Percentiles rank a stretch among this genome's conserved stretches.
These are phyloP conservation scores for Meteorus sp. DNA, from an alignment of 1,140 invertebrate genomes.

Conservation along the genomic window DNA sequence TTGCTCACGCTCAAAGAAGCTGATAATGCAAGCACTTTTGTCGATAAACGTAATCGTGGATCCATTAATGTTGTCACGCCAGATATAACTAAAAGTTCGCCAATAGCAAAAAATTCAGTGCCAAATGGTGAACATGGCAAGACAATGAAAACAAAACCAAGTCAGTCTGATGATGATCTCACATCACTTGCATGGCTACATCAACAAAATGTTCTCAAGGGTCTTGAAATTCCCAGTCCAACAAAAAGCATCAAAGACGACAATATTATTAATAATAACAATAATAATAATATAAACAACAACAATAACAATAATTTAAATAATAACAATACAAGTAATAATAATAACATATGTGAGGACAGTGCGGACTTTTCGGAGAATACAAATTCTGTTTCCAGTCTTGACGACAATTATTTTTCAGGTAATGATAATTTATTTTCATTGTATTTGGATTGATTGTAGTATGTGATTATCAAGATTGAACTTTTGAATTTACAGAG, in stretches of 20 bases:
- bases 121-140: slow-evolving; percentile 28
- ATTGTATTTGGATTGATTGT: slow-evolving; percentile 1
- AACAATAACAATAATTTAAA: slow-evolving; percentile 39
- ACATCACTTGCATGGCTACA: slow-evolving; percentile 89
- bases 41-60: slow-evolving; percentile 30
- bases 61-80: not conserved
- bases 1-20: slow-evolving; percentile 42
- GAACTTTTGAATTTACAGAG: slow-evolving; percentile 34
- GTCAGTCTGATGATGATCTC: slow-evolving; percentile 76
- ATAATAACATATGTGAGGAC: slow-evolving; percentile 53
- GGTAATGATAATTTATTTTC: slow-evolving; percentile 37
- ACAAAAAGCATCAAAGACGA: slow-evolving; percentile 48
- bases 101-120: slow-evolving; percentile 28
- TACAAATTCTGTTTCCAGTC: slow-evolving; percentile 49
- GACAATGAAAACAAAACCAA: slow-evolving; percentile 33
- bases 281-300: slow-evolving; percentile 45
- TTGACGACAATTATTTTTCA: slow-evolving; percentile 52
- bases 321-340: slow-evolving; percentile 43
- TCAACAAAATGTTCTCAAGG: slow-evolving; percentile 86
- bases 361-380: slow-evolving; percentile 46
- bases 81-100: slow-evolving; percentile 34
- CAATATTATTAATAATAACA: slow-evolving; percentile 47
- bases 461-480: slow-evolving; percentile 8
- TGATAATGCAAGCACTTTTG: slow-evolving; percentile 38
- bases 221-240: slow-evolving; percentile 56